Conservation (phyloP, 2,113 vertebrate species). For the Numida meleagris region DNA sequence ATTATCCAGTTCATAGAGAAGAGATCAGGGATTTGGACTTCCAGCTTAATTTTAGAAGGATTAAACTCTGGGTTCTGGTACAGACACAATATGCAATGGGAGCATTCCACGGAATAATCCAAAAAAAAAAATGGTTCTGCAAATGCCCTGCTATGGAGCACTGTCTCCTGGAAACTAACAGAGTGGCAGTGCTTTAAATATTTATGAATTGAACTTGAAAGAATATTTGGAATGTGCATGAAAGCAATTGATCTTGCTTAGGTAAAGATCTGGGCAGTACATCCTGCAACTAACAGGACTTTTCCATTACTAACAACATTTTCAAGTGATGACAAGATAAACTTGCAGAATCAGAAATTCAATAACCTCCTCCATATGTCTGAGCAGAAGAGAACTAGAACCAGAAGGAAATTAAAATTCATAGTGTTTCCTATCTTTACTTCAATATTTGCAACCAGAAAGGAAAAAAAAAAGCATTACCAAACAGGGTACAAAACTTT, state of each 20-base stretch:
- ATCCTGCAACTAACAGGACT: neutral
- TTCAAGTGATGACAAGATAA: slow-evolving; percentile 36
- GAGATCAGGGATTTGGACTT: neutral
- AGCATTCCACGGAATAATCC: neutral
- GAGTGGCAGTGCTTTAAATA: neutral
- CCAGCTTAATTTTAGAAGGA: neutral
- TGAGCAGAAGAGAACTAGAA: slow-evolving; percentile 50
- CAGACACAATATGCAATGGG: neutral
- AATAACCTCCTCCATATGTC: slow-evolving; percentile 54
- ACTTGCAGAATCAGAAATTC: slow-evolving; percentile 51
- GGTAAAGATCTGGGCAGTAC: neutral
- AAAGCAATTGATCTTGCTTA: neutral
- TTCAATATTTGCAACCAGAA: slow-evolving; percentile 52
- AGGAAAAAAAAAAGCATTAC: slow-evolving; percentile 5
- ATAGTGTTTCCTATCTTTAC: slow-evolving; percentile 52
- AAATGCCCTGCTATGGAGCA: neutral
- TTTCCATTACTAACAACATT: slow-evolving; percentile 17
- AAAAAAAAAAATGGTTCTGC: neutral
- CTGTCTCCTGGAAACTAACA: neutral
- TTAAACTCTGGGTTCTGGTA: neutral
- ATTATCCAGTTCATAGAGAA: neutral
- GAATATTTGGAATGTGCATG: neutral
- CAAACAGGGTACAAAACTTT: slow-evolving; percentile 58
- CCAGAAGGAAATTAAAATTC: slow-evolving; percentile 69
- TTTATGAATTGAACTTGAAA: neutral